Base-by-base conservation (phyloP, 2,797 vertebrate species). In the Catostomus latipinnis region DNA sequence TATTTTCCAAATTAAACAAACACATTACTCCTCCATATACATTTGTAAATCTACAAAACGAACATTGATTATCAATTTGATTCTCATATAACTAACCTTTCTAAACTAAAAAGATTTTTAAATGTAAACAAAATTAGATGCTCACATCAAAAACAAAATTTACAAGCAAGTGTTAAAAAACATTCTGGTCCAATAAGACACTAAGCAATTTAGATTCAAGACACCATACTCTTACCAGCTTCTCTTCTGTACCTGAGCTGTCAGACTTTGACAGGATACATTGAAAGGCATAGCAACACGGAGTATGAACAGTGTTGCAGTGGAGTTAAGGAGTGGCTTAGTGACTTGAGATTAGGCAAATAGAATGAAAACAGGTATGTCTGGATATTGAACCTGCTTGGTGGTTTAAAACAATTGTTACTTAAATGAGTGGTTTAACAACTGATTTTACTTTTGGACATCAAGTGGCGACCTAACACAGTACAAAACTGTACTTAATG, bases 261-360 rank as follows among this genome's bases (percentile, higher is more conserved):
- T 58, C 16, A n/a, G 45, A 63, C 13, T 14, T 1, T 0, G 16
- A 34, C 71, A 73, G 71, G 10, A 34, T 61, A 34, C 8, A 61
- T 14, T n/a, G 56, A 61, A 22, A 45, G 22, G n/a, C 45, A 13
- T 43, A 1, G 6, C 14, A 49, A 48, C 9, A 34, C 66, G 45
- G 6, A 45, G 10, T 58, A 8, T 45, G 61, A 9, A 50, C 8
- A 16, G 8, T 71, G 86, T 81, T 48, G 58, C 85, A 65, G 76
- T 89, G 85, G 86, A 86, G 7, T n/a, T 6, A 34, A 86, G 88
- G 88, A 86, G 87, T 84, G 76, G 87, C 70, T 71, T 4, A 8
- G 1, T 81, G 48, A 16, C 52, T 13, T 16, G 66, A 63, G 2
- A 34, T 57, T 16, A 6, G 43, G 10, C 14, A 14, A 48, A 48